These are phyloP conservation scores for Hylia prasina DNA, from an alignment of 2,113 vertebrate genomes.

Conservation along the genomic window DNA sequence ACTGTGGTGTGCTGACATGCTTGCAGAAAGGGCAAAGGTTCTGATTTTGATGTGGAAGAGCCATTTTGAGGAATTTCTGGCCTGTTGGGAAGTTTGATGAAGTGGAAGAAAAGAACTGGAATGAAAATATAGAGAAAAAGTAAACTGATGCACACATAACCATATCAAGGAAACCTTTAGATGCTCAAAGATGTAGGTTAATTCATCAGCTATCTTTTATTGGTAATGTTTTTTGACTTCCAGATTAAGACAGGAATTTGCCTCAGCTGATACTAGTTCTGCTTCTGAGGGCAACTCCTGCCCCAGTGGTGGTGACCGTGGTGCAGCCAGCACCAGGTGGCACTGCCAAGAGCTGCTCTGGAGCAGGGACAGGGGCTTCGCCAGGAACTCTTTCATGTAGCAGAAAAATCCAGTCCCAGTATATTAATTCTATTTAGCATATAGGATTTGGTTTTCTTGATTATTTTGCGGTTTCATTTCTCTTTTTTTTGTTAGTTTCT, in stretches of 20 bases:
- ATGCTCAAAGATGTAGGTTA: not conserved
- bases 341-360: not conserved
- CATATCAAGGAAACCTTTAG: not conserved
- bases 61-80: not conserved
- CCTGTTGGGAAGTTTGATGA: not conserved
- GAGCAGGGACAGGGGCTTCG: fast-evolving
- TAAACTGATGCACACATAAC: not conserved
- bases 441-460: not conserved
- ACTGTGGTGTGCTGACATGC: not conserved
- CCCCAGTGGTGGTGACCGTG: fast-evolving
- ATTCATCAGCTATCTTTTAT: not conserved
- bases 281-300: not conserved
- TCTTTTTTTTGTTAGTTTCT: not conserved
- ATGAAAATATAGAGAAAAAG: not conserved
- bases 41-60: not conserved
- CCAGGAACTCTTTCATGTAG: not conserved
- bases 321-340: not conserved
- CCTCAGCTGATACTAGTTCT: not conserved
- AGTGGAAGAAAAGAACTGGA: not conserved
- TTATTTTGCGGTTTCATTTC: not conserved
- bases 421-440: not conserved
- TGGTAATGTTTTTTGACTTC: not conserved
- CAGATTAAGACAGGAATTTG: not conserved
- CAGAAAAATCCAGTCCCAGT: not conserved
- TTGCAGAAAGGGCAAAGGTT: not conserved